phyloP scores from a whole-genome alignment of 2,113 vertebrate species.

The Paralichthys olivaceus region DNA sequence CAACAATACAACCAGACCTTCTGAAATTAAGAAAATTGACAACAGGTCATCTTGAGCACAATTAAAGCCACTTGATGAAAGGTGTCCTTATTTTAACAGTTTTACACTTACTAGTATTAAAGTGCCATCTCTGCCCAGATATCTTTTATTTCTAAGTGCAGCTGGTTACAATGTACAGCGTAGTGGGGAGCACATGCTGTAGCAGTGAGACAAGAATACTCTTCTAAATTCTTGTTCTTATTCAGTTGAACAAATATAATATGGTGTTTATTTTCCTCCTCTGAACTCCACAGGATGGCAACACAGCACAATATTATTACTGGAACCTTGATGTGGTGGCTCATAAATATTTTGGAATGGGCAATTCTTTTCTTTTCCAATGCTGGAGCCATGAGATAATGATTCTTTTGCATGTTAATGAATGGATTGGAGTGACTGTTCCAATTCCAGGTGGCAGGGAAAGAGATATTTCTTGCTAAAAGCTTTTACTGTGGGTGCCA shows the following conservation, averaged over 20 bases:
- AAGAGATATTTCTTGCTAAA: constrained; percentile 27
- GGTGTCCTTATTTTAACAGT: background rate
- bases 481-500: background rate
- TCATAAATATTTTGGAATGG: constrained; percentile 33
- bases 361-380: constrained; percentile 5
- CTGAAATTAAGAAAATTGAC: background rate
- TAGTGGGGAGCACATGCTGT: background rate
- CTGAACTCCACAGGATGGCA: constrained; percentile 72
- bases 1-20: constrained; percentile 5
- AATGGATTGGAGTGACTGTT: constrained; percentile 22
- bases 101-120: background rate
- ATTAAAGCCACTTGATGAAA: background rate
- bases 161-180: background rate
- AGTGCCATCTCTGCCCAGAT: background rate
- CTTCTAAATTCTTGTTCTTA: background rate
- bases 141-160: background rate
- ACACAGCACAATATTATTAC: constrained; percentile 58
- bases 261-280: constrained; percentile 19
- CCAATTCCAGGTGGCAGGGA: constrained; percentile 26
- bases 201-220: background rate
- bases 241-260: background rate
- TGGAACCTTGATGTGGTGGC: constrained; percentile 44
- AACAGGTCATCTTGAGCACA: no score
- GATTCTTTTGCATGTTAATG: constrained; percentile 49
- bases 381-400: constrained; percentile 45